Evolutionary conservation across 2,888 invertebrate species (phyloP), one percentile per base, ranked within the genome.

Genomic region (Melanostoma scalare): DNA sequence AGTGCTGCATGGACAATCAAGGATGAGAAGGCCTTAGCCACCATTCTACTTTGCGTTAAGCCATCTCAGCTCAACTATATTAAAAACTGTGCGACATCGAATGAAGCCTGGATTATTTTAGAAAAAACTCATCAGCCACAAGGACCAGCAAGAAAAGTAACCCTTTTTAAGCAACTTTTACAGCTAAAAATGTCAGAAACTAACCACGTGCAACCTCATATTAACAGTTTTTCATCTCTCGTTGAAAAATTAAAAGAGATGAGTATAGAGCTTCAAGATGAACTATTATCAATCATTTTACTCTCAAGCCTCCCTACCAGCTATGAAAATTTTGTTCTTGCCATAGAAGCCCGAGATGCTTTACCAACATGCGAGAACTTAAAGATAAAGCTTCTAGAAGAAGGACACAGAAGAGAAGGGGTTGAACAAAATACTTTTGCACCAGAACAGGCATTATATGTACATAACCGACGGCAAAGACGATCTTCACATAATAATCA

Each of bases 321-420:
- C 35, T 71, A 46, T 52, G 71, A 71, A 50, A 71, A 60, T 60
- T 71, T 60, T 38, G 52, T 58, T 10, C 42, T 71, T 6, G 71
- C 60, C 3, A 72, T 72, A 5, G 36, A 72, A 53, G 36, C 60
- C 5, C 20, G 44, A 30, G 61, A 72, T 31, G 44, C 20, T 44
- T 9, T 71, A 60, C 60, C 71, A 5, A 53, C 61, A 2, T 42
- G 53, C 4, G 52, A 44, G n/a, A 61, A 36, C 20, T 20, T 20
- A 20, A 20, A 20, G 20, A 20, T 20, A 48, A 20, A 20, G 48
- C 33, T 1, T 8, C 52, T 52, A 3, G 52, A 52, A 52, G 52
- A 52, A 52, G 52, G 9, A 6, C 48, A 48, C 2, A 48, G 48
- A 4, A 48, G 30, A 5, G 48, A 20, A 20, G 48, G 10, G 9